phyloP scores from a whole-genome alignment of 2,888 invertebrate genomes.

The Portevinia maculata region DNA sequence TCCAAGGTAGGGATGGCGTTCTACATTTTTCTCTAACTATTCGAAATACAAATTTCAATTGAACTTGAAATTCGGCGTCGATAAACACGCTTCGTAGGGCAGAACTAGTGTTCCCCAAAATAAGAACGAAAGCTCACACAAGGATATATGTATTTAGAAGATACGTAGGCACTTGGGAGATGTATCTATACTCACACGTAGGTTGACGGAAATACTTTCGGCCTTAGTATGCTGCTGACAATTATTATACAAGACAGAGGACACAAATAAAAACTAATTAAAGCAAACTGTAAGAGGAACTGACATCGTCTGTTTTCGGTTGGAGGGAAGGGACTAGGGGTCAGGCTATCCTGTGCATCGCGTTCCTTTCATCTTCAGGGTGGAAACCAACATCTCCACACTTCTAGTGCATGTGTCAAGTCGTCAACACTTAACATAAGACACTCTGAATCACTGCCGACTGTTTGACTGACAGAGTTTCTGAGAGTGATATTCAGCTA shows the following conservation, averaged over 20 bases:
- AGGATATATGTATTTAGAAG: conserved; percentile 55
- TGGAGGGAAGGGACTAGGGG: conserved; percentile 34
- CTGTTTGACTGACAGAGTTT: conserved; percentile 66
- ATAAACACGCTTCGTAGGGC: conserved; percentile 18
- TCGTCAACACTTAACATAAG: conserved; percentile 52
- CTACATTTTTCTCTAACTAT: conserved; percentile 41
- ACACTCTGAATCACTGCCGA: conserved; percentile 48
- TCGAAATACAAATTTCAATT: conserved; percentile 25
- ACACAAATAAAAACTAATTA: conserved; percentile 73
- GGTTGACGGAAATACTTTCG: conserved; percentile 68
- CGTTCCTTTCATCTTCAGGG: conserved; percentile 38
- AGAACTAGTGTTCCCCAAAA: conserved; percentile 21
- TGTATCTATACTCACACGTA: conserved; percentile 15
- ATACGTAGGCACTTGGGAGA: conserved; percentile 13
- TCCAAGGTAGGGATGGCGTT: neutral
- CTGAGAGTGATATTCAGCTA: conserved; percentile 63
- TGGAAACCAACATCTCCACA: conserved; percentile 16
- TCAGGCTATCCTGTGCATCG: conserved; percentile 31
- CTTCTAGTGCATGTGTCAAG: conserved; percentile 61
- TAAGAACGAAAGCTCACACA: conserved; percentile 27
- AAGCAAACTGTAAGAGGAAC: conserved; percentile 68
- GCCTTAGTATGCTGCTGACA: conserved; percentile 57
- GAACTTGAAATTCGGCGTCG: conserved; percentile 53
- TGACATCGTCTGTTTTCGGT: conserved; percentile 45
- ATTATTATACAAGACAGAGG: conserved; percentile 47